Evolutionary conservation across 1,140 invertebrate species (phyloP), one percentile per base, ranked within the genome.

Genomic region (Rhizoglyphus robini): DNA sequence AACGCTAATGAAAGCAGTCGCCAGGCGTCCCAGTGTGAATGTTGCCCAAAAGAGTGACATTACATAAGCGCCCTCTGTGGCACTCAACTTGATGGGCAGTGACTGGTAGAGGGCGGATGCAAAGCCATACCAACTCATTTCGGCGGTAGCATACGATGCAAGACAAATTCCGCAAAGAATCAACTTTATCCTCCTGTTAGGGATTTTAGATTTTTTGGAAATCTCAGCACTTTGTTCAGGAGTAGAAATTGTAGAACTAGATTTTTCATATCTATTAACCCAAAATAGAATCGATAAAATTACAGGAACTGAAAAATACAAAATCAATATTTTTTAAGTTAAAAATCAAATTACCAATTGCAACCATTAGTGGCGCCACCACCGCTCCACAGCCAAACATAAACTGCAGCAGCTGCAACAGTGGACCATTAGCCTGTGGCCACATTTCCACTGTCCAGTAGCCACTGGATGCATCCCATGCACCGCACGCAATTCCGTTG

Each of bases 321-420:
- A 15, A 54, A 54, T 11, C 8, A 54, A 54, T 27, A 54, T 11
- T 11, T 27, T 27, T 8, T 54, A 54, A 54, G 15, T 54, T 27
- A 54, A 8, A 54, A 54, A 25, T 32, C 23, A 32, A 54, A 27
- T 54, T 5, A 54, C 51, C 31, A 8, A 32, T 32, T 27, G 51
- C 20, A 23, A 32, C 8, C 8, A 20, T 13, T 15, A 63, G 31
- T 23, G 61, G 61, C 3, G 32, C 61, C 18, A 38, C n/a, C 3
- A 63, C 23, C 5, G 61, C 23, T 5, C 61, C 61, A 13, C 30
- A 23, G 32, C 61, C 61, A 49, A 51, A 63, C 3, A 38, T 57
- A 30, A 63, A 63, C 32, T 63, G 61, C 11, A 13, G 4, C n/a
- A 63, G 47, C 23, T 63, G 61, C 8, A 63, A 36, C 13, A 49